Conservation (phyloP, 2,888 invertebrate species). For the Mycalesis mineus region DNA sequence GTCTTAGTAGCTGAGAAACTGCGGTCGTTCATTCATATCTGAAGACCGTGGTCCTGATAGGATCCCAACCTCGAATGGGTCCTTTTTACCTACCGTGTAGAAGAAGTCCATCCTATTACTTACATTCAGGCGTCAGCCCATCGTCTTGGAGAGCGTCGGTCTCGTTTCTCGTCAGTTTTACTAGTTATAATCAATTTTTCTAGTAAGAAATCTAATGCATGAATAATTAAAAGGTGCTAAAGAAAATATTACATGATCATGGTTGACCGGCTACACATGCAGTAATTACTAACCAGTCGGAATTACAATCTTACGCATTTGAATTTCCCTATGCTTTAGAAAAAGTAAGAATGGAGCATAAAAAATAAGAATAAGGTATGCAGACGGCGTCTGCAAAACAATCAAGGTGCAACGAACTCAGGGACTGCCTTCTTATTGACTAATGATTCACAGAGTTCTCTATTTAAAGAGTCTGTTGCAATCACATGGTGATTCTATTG, state of each 20-base stretch:
- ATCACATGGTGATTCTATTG: background rate
- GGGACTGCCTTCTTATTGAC: constrained; percentile 64
- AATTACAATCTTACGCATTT: constrained; percentile 10
- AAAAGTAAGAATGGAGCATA: constrained; percentile 21
- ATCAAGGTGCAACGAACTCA: constrained; percentile 67
- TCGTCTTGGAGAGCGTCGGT: too few species aligned
- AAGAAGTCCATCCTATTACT: too few species aligned
- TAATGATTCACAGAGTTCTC: constrained; percentile 22
- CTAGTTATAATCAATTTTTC: too few species aligned
- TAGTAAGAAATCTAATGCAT: background rate
- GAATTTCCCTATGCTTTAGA: constrained; percentile 11
- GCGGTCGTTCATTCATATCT: too few species aligned
- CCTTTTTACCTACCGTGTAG: too few species aligned
- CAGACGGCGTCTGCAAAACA: constrained; percentile 67
- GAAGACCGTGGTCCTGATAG: too few species aligned
- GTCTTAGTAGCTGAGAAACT: too few species aligned
- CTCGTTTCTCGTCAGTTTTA: too few species aligned
- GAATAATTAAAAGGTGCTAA: background rate
- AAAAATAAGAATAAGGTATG: constrained; percentile 51
- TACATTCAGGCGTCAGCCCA: too few species aligned
- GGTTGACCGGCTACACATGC: constrained; percentile 8
- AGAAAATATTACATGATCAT: background rate
- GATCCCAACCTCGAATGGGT: too few species aligned
- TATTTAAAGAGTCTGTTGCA: constrained; percentile 4
- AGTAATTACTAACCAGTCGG: constrained; percentile 2